Conservation (phyloP, 1,140 invertebrate genomes). For the Phocides pigmalion region DNA sequence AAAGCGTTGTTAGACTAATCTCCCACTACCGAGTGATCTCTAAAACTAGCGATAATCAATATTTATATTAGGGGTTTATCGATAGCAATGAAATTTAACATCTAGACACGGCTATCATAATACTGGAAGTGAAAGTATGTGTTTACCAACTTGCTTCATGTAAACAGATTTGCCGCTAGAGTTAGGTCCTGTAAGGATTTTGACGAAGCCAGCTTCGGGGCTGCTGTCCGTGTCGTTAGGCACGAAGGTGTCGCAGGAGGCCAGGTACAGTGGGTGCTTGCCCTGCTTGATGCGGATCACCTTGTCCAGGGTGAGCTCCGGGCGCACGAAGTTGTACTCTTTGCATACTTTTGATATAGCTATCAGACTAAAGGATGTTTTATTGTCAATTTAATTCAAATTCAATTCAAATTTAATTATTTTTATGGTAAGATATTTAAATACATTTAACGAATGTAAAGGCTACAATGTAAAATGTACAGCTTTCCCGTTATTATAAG, state of each 20-base stretch:
- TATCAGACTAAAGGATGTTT: constrained; percentile 85
- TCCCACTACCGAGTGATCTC: no score
- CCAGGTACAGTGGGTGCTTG: constrained; percentile 91
- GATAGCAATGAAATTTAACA: no score
- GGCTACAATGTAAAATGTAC: no score
- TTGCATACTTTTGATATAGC: constrained; percentile 88
- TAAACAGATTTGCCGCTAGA: constrained; percentile 96
- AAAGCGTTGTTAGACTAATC: no score
- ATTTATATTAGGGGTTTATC: no score
- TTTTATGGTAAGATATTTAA: no score
- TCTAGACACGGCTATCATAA: no score
- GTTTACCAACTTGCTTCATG: constrained; percentile 90
- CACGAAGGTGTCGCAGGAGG: constrained; percentile 87
- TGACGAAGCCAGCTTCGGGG: constrained; percentile 85
- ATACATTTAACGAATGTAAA: no score
- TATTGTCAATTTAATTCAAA: neutral
- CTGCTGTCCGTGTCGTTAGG: constrained; percentile 89
- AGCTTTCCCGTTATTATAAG: no score
- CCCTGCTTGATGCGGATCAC: constrained; percentile 89
- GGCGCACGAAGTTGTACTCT: constrained; percentile 89
- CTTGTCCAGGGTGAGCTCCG: constrained; percentile 85
- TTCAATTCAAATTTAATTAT: neutral
- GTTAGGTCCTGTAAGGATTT: constrained; percentile 94
- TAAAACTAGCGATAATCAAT: no score
- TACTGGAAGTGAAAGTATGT: no score